Evolutionary conservation across 2,113 vertebrate genomes (phyloP), one percentile per base, ranked within the genome.

Genomic region (Bothrops jararaca): DNA sequence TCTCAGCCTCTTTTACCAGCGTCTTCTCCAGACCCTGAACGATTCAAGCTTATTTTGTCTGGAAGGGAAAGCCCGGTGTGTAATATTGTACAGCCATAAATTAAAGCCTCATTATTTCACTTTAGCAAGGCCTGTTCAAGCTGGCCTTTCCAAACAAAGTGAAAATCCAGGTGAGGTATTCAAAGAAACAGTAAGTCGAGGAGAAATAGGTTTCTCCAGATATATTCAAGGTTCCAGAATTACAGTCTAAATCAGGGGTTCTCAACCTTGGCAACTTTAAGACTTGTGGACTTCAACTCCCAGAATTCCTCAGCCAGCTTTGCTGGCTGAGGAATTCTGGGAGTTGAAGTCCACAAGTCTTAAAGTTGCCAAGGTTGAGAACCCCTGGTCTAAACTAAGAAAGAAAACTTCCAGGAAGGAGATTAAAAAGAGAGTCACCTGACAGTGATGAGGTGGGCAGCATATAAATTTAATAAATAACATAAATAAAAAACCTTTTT

Each of bases 71-170:
- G 69, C 60, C 58, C 45, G 34, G 89, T 29, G 60, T 10, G 93
- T 85, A 89, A 93, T 57, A 26, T 26, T 94, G 93, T 23, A 85
- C 74, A 93, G 92, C n/a, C 12, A 1, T 60, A 95, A 95, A 96
- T 96, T 95, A 95, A 94, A 86, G 92, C 34, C n/a, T 48, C 45
- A 57, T 95, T 95, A 89, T 93, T 87, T 91, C 0, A 2, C 93
- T 94, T 1, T 22, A 69, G 54, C 1, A 92, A 58, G 85, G 90
- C 48, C 11, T 0, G 0, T 8, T 26, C 22, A 45, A 22, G 0
- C 1, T 0, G 0, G 12, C 80, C 53, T 64, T 89, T 39, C 42
- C 39, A 87, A 90, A 18, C 4, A 4, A 5, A 53, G 88, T 94
- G 58, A 57, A 89, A 88, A 13, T 20, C 23, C 45, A 50, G 34